Evolutionary conservation across 2,113 vertebrate species (phyloP).

Genomic region (Delphinapterus leucas): DNA sequence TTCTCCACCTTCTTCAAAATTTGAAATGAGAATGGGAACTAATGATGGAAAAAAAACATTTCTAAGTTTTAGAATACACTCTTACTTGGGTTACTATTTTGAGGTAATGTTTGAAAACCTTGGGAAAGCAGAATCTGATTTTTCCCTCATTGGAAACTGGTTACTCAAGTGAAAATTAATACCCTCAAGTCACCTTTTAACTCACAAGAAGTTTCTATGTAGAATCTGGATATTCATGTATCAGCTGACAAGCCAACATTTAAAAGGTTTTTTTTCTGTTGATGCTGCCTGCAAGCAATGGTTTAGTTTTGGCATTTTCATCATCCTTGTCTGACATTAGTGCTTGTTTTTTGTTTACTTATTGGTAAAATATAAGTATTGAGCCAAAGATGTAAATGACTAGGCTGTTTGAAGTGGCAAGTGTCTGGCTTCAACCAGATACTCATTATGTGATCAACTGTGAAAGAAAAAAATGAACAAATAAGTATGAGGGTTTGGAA

Average conservation of each 20-base stretch:
- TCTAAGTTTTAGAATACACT: slow-evolving; percentile 35
- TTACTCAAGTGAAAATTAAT: not conserved
- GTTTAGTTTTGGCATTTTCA: slow-evolving; percentile 6
- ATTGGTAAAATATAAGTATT: not conserved
- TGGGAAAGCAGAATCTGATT: slow-evolving; percentile 37
- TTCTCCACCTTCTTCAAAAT: slow-evolving; percentile 33
- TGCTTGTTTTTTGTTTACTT: slow-evolving; percentile 23
- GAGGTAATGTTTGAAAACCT: slow-evolving; percentile 5
- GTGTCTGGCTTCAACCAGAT: not conserved
- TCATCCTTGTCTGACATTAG: not conserved
- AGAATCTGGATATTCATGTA: not conserved
- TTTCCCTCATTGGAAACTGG: not conserved
- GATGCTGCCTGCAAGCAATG: not conserved
- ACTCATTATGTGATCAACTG: not conserved
- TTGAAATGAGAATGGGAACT: slow-evolving; percentile 40
- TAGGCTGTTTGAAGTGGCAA: not conserved
- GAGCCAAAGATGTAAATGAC: not conserved
- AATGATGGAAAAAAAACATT: slow-evolving; percentile 47
- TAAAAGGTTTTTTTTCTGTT: not conserved
- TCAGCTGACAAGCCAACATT: not conserved
- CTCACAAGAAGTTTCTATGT: not conserved
- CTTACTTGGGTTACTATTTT: slow-evolving; percentile 45
- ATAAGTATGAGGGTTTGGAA: not conserved
- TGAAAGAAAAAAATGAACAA: not conserved
- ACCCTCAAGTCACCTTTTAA: not conserved